Evolutionary conservation across 2,797 vertebrate genomes (phyloP), one percentile per base, ranked within the genome.

Genomic region (Phylloscopus collybita): DNA sequence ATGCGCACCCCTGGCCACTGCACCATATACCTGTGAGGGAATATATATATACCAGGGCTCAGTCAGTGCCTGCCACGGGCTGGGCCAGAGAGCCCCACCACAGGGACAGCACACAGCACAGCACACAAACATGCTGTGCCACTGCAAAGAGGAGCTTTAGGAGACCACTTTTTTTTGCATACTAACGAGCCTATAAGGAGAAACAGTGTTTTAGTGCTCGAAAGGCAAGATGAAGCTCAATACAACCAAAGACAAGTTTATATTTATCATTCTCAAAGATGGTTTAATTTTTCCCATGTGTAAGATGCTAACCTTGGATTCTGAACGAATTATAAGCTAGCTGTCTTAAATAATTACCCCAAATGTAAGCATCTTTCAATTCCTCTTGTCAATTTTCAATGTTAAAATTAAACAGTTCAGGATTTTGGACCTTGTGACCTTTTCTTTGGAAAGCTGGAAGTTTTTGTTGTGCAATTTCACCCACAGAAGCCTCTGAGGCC

Each of bases 1-100:
- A 99, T 99, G 97, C 99, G 98, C 97, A 99, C 98, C 97, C 99
- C 99, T 6, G 99, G 99, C 99, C 99, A 99, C 97, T 99, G 99
- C 97, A 99, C 99, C 99, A 99, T 99, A 98, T 99, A 99, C 98
- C 99, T 99, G 93, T 67, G 95, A 40, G 51, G 66, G 38, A 90
- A 86, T 34, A 34, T 34, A 34, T 34, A 34, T 34, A 34, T 34
- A 34, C 32, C 4, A 78, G 30, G 7, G 1, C 29, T 26, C 22
- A 45, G 9, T 72, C 83, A 91, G 36, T 16, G 59, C 9, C 8
- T 23, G 45, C 26, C 5, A 23, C 13, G 0, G 38, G 27, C 20
- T 4, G 22, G 13, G 53, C 13, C 62, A 84, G 42, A 69, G 75
- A 45, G 8, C 65, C 72, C 7, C 29, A 59, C 7, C 13, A 29